Evolutionary conservation across 2,888 invertebrate species (phyloP), one percentile per base, ranked within the genome.

Genomic region (Tiliacea aurago): DNA sequence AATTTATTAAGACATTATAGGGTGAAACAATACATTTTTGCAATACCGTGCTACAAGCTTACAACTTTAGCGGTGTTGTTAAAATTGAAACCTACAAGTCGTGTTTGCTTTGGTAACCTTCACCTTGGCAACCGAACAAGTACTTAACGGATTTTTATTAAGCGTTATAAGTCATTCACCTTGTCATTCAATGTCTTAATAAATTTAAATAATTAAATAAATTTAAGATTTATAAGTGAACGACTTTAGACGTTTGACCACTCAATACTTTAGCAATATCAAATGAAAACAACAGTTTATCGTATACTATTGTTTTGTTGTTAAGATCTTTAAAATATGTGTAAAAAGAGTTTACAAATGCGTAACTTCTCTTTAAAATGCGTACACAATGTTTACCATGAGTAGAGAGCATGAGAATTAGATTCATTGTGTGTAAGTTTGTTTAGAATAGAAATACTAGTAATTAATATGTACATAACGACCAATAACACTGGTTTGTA

Each of bases 51-150:
- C 33, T 15, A 68, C 28, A 23, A 45, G 9, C 18, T 45, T 45
- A 47, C n/a, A 49, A 18, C 15, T 18, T 15, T 15, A 37, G 23
- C 6, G 3, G 5, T 9, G 3, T 41, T 37, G 9, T 70, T 53
- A 5, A 13, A 9, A 49, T 33, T 41, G 2, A 9, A 20, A 37
- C 45, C 28, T 28, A 53, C 9, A 51, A 73, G 10, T 55, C 28
- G 45, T 72, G 61, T 13, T 18, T 5, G 33, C 59, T 45, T 28
- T 41, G n/a, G 28, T 33, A 56, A 73, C 47, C 63, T 73, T 73
- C 62, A 63, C 41, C 56, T 63, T 56, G 55, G 13, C 18, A n/a
- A 4, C 20, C 41, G 11, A n/a, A 47, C 45, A 37, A 45, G 28
- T 63, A 47, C 41, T 15, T 73, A 47, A 47, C 49, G 41, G 68